A percentile compares a stretch with the other conserved stretches of the same genome.
phyloP scores from a whole-genome alignment of 2,888 invertebrate genomes.

The Ichneumoninae sp. region DNA sequence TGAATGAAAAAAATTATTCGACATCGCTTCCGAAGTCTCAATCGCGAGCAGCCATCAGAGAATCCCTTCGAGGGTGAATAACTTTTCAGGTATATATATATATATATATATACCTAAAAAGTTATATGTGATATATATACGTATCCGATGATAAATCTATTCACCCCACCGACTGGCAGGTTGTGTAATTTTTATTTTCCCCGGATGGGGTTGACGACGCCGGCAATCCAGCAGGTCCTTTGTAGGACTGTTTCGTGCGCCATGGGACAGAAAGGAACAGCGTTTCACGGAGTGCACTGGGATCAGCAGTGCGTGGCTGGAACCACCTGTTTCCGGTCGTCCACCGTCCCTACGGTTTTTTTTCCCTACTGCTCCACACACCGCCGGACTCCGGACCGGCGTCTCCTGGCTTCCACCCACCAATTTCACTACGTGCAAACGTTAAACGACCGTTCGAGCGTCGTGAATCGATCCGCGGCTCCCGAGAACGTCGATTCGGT shows the following conservation, averaged over 20 bases:
- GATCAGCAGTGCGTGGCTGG: slow-evolving; percentile 80
- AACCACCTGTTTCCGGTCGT: slow-evolving; percentile 82
- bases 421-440: slow-evolving; percentile 35
- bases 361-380: slow-evolving; percentile 42
- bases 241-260: background rate
- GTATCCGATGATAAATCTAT: background rate
- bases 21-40: background rate
- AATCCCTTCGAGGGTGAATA: background rate
- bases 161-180: background rate
- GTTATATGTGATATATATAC: background rate
- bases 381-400: background rate
- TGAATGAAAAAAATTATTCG: background rate
- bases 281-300: slow-evolving; percentile 69
- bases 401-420: slow-evolving; percentile 53
- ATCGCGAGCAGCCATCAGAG: background rate
- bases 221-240: slow-evolving; percentile 31
- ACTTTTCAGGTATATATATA: background rate
- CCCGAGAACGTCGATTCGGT: background rate
- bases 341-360: slow-evolving; percentile 59
- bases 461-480: slow-evolving; percentile 44
- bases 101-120: background rate
- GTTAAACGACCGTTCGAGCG: slow-evolving; percentile 45
- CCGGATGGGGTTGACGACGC: slow-evolving; percentile 8
- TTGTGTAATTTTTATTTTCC: background rate
- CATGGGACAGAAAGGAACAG: slow-evolving; percentile 34